Evolutionary conservation across 2,113 vertebrate species (phyloP), one percentile per base, ranked within the genome.

Genomic region (Ictalurus punctatus): DNA sequence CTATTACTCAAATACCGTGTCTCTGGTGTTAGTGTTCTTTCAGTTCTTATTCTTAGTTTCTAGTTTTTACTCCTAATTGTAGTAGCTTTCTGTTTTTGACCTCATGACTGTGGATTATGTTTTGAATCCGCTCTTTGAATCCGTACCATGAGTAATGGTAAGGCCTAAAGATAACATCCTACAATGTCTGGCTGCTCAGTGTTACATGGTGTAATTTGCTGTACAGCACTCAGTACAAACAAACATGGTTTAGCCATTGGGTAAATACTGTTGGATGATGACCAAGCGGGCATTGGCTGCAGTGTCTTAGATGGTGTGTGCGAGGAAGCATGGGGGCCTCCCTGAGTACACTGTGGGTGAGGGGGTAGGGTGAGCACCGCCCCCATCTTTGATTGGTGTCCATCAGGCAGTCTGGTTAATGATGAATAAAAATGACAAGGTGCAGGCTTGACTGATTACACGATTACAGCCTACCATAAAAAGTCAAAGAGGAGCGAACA

Each of bases 381-480:
- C 92, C 92, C 87, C 71, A 52, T 83, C 87, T 86, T 88, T 94
- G 90, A 95, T 94, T 94, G 93, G 92, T 89, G 91, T 79, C 40
- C 81, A 37, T 87, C 90, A 79, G 89, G 56, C 6, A 58, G 79
- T 89, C 80, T 86, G 89, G 93, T 93, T 95, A 94, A 93, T 93
- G 90, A 93, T 92, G 87, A 92, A 92, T 91, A 91, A 92, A 92
- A 90, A 92, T 88, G 91, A 90, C 23, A 89, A 92, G 79, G 87
- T 69, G 92, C 52, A 84, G 80, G 34, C 74, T 79, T 48, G 92
- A 89, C 88, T 92, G 91, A 94, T 93, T 95, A 91, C 90, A 89
- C 81, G 88, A 90, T 91, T 93, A 92, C 74, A 85, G 85, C 86
- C 87, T 84, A 85, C 89, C 88, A 92, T 95, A 95, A 95, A 95